Evolutionary conservation across 2,888 invertebrate species (phyloP).

Genomic region (Tachystola acroxantha): DNA sequence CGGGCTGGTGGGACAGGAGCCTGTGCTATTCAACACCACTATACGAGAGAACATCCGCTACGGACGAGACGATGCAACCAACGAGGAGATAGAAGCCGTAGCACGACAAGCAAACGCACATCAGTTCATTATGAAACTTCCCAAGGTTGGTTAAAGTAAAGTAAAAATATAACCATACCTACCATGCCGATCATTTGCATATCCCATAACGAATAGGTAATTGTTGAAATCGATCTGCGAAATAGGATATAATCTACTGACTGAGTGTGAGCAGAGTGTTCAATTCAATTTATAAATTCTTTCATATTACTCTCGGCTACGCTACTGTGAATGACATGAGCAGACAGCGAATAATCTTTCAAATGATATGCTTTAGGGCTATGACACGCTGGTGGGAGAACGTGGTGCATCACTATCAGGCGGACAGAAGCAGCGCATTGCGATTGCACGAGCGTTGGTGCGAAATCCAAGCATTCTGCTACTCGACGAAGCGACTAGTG

Average conservation of each 20-base stretch:
- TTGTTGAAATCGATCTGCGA: no score
- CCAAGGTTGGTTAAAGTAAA: constrained; percentile 66
- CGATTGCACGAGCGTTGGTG: constrained; percentile 92
- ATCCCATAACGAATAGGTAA: no score
- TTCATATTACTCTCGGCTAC: no score
- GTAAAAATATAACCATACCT: no score
- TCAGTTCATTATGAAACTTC: constrained; percentile 84
- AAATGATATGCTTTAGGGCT: constrained; percentile 79
- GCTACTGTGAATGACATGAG: no score
- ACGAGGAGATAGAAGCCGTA: constrained; percentile 82
- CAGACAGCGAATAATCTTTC: not conserved
- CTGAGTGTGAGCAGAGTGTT: no score
- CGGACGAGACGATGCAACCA: constrained; percentile 82
- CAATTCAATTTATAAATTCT: no score
- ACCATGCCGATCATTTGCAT: no score
- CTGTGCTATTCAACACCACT: constrained; percentile 89
- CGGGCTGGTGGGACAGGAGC: constrained; percentile 95
- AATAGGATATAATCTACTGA: no score
- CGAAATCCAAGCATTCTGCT: constrained; percentile 87
- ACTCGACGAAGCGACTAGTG: constrained; percentile 93
- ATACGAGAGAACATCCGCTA: constrained; percentile 93
- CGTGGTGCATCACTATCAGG: constrained; percentile 89
- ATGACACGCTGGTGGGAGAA: constrained; percentile 90
- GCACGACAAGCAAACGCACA: constrained; percentile 88
- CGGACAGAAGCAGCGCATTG: constrained; percentile 94